Evolutionary conservation across 2,113 vertebrate species (phyloP).

Genomic region (Erythrolamprus reginae): DNA sequence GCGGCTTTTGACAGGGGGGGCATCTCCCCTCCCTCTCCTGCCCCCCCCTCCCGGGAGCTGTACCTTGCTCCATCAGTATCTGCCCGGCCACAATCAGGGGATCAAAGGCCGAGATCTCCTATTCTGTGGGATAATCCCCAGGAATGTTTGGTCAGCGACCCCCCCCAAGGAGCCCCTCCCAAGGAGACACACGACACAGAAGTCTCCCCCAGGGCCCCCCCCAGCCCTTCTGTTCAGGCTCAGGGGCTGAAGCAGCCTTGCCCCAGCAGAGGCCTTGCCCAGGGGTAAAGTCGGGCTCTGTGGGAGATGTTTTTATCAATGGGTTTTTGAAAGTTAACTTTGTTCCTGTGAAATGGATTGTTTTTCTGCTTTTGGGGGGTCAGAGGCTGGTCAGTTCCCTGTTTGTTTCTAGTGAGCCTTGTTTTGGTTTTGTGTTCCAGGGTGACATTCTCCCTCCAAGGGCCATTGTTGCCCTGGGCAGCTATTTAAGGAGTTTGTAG

Average conservation of each 20-base stretch:
- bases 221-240: neutral
- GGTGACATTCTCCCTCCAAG: neutral
- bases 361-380: neutral
- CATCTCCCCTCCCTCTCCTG: neutral
- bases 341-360: neutral
- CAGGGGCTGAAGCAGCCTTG: neutral
- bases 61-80: neutral
- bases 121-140: neutral
- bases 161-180: too few species aligned
- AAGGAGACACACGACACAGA: too few species aligned
- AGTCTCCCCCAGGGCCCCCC: neutral
- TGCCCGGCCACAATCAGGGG: neutral
- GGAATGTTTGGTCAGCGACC: neutral
- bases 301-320: neutral
- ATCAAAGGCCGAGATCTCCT: conserved; percentile 9
- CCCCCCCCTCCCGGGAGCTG: neutral
- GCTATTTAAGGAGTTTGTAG: neutral
- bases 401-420: neutral
- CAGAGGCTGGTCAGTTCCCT: too few species aligned
- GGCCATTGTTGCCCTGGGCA: neutral
- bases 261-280: neutral
- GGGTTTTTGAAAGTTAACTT: neutral
- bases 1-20: neutral
- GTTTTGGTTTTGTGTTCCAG: neutral
- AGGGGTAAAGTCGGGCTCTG: neutral